These are phyloP conservation scores for Malacoctenus gilli DNA, from an alignment of 2,797 vertebrate species.

Conservation along the genomic window DNA sequence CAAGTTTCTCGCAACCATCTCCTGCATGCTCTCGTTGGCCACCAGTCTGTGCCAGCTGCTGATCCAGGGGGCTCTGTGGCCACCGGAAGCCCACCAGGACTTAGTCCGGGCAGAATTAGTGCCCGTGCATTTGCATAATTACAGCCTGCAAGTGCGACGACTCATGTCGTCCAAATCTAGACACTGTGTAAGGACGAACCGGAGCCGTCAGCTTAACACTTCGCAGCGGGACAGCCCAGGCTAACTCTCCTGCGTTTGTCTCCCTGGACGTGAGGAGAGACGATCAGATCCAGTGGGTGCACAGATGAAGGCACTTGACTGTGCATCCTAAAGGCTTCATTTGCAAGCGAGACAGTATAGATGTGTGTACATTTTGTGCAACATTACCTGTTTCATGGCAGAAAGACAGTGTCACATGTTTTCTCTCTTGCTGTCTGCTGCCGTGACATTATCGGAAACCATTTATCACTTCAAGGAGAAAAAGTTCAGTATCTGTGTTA, in stretches of 20 bases:
- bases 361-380: too few relatives aligned
- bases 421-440: too few relatives aligned
- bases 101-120: slow-evolving; percentile 35
- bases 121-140: slow-evolving; percentile 55
- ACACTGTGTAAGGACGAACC: slow-evolving; percentile 48
- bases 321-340: too few relatives aligned
- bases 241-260: slow-evolving; percentile 24
- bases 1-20: too few relatives aligned
- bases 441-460: too few relatives aligned
- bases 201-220: slow-evolving; percentile 48
- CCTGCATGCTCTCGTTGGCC: too few relatives aligned
- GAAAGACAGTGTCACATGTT: slow-evolving; percentile 4
- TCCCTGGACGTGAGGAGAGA: slow-evolving; percentile 11
- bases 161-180: slow-evolving; percentile 56
- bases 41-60: too few relatives aligned
- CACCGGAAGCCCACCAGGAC: too few relatives aligned
- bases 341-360: not conserved
- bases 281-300: slow-evolving; percentile 1
- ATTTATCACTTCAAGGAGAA: too few relatives aligned
- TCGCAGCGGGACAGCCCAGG: slow-evolving; percentile 10
- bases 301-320: not conserved
- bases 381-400: too few relatives aligned
- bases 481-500: too few relatives aligned
- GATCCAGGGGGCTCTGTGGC: too few relatives aligned
- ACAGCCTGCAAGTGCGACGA: slow-evolving; percentile 44